phyloP scores from a whole-genome alignment of 2,113 vertebrate species.

The Alaudala cheleensis region DNA sequence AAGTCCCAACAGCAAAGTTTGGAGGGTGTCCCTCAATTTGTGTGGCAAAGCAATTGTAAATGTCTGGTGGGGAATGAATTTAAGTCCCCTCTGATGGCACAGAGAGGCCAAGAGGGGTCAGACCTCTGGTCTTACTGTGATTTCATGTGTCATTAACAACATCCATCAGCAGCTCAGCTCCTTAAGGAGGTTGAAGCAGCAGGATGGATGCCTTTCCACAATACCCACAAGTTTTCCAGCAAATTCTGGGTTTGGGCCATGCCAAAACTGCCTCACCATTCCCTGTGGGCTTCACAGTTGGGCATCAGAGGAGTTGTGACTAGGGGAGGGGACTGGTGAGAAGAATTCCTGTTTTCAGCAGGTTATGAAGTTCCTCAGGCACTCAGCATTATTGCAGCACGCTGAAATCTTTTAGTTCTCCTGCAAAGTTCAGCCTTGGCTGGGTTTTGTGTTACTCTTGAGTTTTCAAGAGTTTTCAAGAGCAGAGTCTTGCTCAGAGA shows the following conservation, averaged over 20 bases:
- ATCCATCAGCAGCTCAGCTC: neutral
- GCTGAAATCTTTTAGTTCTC: neutral
- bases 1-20: neutral
- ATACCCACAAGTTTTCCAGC: neutral
- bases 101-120: neutral
- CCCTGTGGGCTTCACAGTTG: neutral
- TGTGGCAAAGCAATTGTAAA: neutral
- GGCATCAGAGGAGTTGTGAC: neutral
- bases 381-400: neutral
- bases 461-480: too few species aligned
- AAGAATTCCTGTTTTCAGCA: neutral
- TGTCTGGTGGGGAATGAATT: neutral
- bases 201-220: neutral
- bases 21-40: fast-evolving
- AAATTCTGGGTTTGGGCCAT: fast-evolving
- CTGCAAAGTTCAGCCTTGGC: neutral
- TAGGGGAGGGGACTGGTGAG: neutral
- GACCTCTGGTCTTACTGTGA: too few species aligned
- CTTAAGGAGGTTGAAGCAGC: neutral
- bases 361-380: neutral
- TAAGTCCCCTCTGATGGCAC: neutral
- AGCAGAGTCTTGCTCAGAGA: neutral
- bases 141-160: neutral
- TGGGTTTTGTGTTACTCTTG: neutral
- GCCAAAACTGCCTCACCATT: neutral